Conservation (phyloP, 2,888 invertebrate genomes). For the Mellilla xanthometata region DNA sequence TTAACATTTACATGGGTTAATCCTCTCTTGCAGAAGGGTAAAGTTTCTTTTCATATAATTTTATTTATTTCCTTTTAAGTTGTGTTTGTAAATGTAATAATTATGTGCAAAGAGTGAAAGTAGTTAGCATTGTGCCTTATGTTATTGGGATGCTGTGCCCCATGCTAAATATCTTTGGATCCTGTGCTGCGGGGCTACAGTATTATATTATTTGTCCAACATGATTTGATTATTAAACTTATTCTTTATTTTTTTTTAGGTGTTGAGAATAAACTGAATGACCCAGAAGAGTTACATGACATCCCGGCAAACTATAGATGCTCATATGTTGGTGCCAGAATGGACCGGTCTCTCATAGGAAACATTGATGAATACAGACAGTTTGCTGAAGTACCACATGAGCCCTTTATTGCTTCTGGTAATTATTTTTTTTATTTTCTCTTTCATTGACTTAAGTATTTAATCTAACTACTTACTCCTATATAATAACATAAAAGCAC, state of each 20-base stretch:
- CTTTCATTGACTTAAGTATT: too few relatives aligned
- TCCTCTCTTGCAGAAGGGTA: constrained; percentile 90
- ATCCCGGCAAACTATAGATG: constrained; percentile 87
- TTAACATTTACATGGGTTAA: constrained; percentile 95
- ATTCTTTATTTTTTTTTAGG: constrained; percentile 63
- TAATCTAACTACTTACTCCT: too few relatives aligned
- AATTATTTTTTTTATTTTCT: constrained; percentile 19
- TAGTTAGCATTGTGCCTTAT: too few relatives aligned
- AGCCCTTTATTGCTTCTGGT: constrained; percentile 74
- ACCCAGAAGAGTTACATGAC: constrained; percentile 92
- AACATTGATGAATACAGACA: constrained; percentile 75
- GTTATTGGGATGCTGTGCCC: too few relatives aligned
- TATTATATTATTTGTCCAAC: too few relatives aligned
- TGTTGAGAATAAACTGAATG: constrained; percentile 85
- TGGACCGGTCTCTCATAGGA: constrained; percentile 81
- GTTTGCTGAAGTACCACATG: constrained; percentile 69
- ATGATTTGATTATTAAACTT: too few relatives aligned
- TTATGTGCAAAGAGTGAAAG: too few relatives aligned
- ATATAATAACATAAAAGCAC: too few relatives aligned
- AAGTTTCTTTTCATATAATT: neutral
- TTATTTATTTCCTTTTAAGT: constrained; percentile 57
- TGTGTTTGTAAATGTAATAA: too few relatives aligned
- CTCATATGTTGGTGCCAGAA: constrained; percentile 82
- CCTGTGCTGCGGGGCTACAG: too few relatives aligned
- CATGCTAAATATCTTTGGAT: too few relatives aligned